Conservation (phyloP, 2,113 vertebrate genomes). For the Petromus typicus region DNA sequence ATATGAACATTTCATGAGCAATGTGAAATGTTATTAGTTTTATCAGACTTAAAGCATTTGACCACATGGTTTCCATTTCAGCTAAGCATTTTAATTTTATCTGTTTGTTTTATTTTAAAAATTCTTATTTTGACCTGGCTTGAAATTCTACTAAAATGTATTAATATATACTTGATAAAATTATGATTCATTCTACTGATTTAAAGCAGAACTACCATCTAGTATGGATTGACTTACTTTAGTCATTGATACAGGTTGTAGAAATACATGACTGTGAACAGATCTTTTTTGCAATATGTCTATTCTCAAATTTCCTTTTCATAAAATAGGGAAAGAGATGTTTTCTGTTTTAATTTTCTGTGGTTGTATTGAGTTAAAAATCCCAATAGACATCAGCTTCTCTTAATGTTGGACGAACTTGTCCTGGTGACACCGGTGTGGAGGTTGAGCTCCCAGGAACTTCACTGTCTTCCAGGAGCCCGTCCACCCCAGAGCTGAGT, state of each 20-base stretch:
- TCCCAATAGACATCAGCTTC: neutral
- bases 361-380: neutral
- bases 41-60: neutral
- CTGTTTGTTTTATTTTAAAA: neutral
- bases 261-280: neutral
- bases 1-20: neutral
- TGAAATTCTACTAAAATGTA: slow-evolving; percentile 44
- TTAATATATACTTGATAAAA: neutral
- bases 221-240: neutral
- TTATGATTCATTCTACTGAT: slow-evolving; percentile 3
- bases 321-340: neutral
- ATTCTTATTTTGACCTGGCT: slow-evolving; percentile 21
- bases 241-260: neutral
- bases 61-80: slow-evolving; percentile 22
- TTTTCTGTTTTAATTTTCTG: neutral
- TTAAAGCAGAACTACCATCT: neutral
- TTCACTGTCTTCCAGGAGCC: slow-evolving; percentile 88
- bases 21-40: slow-evolving; percentile 22
- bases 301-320: neutral
- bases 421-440: neutral
- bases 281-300: neutral
- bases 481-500: slow-evolving; percentile 97
- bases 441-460: neutral
- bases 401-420: neutral
- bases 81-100: neutral